phyloP scores from a whole-genome alignment of 2,888 invertebrate species.

The Dryobotodes eremita region DNA sequence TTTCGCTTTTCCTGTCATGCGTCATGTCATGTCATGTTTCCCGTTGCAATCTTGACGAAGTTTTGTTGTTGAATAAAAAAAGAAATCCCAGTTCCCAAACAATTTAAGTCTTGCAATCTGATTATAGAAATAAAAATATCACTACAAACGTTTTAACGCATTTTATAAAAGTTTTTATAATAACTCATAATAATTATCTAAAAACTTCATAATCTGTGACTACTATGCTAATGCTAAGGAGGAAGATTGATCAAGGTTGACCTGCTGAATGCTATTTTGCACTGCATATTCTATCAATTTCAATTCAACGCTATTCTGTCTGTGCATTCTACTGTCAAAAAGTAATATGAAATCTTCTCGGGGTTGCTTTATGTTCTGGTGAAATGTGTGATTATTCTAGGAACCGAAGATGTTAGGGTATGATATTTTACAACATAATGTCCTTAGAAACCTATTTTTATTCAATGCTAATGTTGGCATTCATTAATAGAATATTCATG shows the following conservation, averaged over 20 bases:
- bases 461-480: conserved; percentile 62
- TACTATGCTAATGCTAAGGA: not conserved
- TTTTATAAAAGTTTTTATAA: too few species aligned
- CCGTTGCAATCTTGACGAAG: not conserved
- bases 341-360: conserved; percentile 70
- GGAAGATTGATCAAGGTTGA: conserved; percentile 44
- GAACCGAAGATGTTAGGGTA: conserved; percentile 77
- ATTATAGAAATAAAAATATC: not conserved
- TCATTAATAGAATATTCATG: conserved; percentile 78
- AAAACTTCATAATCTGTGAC: conserved; percentile 5
- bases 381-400: conserved; percentile 75
- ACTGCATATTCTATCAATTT: conserved; percentile 33
- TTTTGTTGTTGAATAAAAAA: not conserved
- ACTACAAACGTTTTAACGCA: not conserved
- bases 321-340: conserved; percentile 69
- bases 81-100: not conserved
- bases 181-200: too few species aligned
- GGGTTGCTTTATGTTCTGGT: conserved; percentile 70
- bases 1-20: not conserved
- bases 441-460: conserved; percentile 52
- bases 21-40: too few species aligned
- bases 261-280: conserved; percentile 29
- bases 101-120: not conserved
- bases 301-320: conserved; percentile 38
- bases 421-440: conserved; percentile 48